Base-by-base conservation (phyloP, 2,113 vertebrate species). In the Ceyx cyanopectus region DNA sequence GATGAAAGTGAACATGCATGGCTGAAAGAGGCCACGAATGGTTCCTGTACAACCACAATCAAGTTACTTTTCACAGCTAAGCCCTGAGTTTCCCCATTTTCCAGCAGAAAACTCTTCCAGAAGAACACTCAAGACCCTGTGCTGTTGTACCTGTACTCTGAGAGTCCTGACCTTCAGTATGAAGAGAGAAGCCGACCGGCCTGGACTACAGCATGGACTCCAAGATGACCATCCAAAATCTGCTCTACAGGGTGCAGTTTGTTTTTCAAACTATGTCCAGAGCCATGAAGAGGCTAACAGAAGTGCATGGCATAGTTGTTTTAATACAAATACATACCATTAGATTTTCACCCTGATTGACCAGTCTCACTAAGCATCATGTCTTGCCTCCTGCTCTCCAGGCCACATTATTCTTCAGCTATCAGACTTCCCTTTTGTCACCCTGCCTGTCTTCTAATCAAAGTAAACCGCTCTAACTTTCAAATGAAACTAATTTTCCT, bases 401-500 rank as follows among this genome's bases (percentile, higher is more conserved):
- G 73, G 41, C n/a, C 85, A 84, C 32, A 50, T 76, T 88, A 45
- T 51, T 78, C 73, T 72, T 72, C 66, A 54, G 40, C 69, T 82
- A 41, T 60, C 85, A 83, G n/a, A 41, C 24, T 41, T 63, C 19
- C 32, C 61, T 82, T 91, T 90, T 66, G 46, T 40, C 90, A 51
- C 11, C 30, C 37, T 75, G 57, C 62, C 67, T 70, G 78, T 68
- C 89, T 96, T 85, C 77, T 92, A 95, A 96, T 95, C 95, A 95
- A 94, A 82, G 88, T 18, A 92, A 95, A 89, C 60, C 85, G 85
- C 89, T 90, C 89, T 75, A 95, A 92, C 96, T 96, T 96, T 85
- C 89, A 94, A 90, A 95, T 93, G 70, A 96, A 95, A 85, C 87
- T 94, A 89, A 93, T 97, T 97, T 96, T 97, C 95, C 94, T 96